Evolutionary conservation across 2,113 vertebrate species (phyloP), one percentile per base, ranked within the genome.

Genomic region (Bolborhynchus lineola): DNA sequence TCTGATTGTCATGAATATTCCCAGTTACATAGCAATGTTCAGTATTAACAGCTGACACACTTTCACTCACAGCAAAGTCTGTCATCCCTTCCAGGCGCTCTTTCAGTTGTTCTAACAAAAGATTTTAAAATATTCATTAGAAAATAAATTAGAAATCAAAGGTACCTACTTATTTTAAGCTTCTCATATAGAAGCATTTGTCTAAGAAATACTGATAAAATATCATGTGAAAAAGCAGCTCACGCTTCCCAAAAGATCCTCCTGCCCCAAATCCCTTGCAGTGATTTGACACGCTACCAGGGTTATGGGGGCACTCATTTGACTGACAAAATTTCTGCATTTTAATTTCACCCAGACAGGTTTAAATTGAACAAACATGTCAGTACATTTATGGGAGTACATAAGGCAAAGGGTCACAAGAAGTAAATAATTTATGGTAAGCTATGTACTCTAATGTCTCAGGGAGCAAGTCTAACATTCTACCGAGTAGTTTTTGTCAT

Each of bases 401-500:
- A 9, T 31, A 44, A 79, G 82, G 46, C 57, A 92, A 82, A 93
- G 20, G 71, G 71, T 90, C 35, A 13, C 46, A 75, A 88, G 81
- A 83, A 91, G 59, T 59, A 89, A 96, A 91, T 96, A 94, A 93
- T 89, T 86, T 7, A 50, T 52, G 70, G 71, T 46, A 96, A 93
- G 55, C 88, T 70, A 55, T 24, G n/a, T 92, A 63, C 69, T 95
- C 57, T 72, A 50, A 88, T 82, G 79, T 84, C 69, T 93, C 88
- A 82, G 83, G 94, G 93, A 95, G 88, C 88, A 95, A 95, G 88
- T 92, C 96, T 94, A 97, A 93, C 85, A 94, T 96, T 98, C 94
- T 92, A 98, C 91, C 57, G 90, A 97, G 93, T 97, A 25, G 97
- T 96, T 98, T 97, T 97, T 97, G 71, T 97, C 97, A 97, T 92